These are phyloP conservation scores for Hydriomena furcata DNA, from an alignment of 2,888 invertebrate genomes.

Conservation along the genomic window DNA sequence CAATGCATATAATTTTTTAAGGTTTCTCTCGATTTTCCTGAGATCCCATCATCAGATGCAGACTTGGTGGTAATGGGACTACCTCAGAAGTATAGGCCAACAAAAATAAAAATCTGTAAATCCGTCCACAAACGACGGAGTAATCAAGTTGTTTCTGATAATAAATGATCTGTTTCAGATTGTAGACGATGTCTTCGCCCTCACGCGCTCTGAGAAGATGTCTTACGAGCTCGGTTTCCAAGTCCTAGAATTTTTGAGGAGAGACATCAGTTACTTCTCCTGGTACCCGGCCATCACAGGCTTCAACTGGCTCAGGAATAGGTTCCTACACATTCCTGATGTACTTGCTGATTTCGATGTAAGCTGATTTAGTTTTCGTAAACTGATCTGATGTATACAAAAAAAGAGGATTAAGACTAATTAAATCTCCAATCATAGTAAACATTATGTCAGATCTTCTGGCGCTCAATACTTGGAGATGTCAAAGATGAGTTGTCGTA, in stretches of 20 bases:
- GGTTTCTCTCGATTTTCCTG: no score
- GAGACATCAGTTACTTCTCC: slow-evolving; percentile 66
- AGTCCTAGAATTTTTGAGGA: slow-evolving; percentile 67
- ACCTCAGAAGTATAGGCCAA: no score
- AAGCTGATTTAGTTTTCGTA: slow-evolving; percentile 37
- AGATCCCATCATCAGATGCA: no score
- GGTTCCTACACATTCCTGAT: slow-evolving; percentile 65
- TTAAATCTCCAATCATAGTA: no score
- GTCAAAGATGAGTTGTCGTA: no score
- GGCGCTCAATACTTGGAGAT: no score
- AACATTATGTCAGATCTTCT: no score
- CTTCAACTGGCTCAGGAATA: slow-evolving; percentile 69
- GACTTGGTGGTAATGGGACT: no score
- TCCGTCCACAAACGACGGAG: no score
- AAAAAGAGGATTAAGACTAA: no score
- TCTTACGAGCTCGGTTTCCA: slow-evolving; percentile 61
- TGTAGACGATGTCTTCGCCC: slow-evolving; percentile 72
- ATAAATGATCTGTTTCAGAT: slow-evolving; percentile 51
- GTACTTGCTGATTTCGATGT: slow-evolving; percentile 61
- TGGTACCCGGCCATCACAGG: slow-evolving; percentile 76
- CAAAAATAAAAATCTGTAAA: no score
- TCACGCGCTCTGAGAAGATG: slow-evolving; percentile 66
- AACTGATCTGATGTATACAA: neutral
- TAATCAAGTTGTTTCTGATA: neutral
- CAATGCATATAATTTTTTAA: no score